A percentile compares a stretch with the other conserved stretches of the same genome.
Evolutionary conservation across 2,113 vertebrate genomes (phyloP).

Genomic region (Dromas ardeola): DNA sequence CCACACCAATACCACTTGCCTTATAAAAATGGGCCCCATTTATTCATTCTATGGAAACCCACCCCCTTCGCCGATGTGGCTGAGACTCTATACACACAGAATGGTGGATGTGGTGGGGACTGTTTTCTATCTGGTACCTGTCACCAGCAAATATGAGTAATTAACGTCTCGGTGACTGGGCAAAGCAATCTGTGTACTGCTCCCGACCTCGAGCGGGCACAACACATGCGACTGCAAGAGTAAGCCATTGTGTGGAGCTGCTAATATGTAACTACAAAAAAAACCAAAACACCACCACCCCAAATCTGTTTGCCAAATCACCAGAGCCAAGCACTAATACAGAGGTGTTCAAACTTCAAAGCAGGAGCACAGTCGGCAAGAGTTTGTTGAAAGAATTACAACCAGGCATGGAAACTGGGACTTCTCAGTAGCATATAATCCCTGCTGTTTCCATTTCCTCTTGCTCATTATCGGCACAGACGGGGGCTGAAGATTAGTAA

Average conservation of each 20-base stretch:
- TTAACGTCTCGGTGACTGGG: background rate
- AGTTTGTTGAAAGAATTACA: slow-evolving; percentile 60
- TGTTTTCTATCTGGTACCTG: background rate
- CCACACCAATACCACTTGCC: background rate
- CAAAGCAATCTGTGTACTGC: background rate
- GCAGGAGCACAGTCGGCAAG: background rate
- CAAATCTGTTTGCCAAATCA: slow-evolving; percentile 2
- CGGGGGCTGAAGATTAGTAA: slow-evolving; percentile 53
- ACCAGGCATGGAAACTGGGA: slow-evolving; percentile 56
- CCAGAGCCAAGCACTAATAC: background rate
- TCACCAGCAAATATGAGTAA: background rate
- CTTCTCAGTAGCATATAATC: slow-evolving; percentile 24
- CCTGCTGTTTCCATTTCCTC: slow-evolving; percentile 67
- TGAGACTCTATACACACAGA: background rate
- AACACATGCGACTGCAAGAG: background rate
- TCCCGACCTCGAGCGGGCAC: background rate
- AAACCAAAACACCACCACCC: background rate
- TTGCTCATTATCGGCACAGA: slow-evolving; percentile 51
- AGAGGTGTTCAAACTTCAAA: slow-evolving; percentile 46
- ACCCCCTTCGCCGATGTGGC: background rate
- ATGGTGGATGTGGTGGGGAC: background rate
- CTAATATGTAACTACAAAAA: background rate
- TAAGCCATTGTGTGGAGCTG: background rate
- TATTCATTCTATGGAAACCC: background rate
- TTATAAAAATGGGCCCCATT: background rate